Percentiles rank a stretch among this genome's conserved stretches.
These are phyloP conservation scores for Columbina picui DNA, from an alignment of 2,113 vertebrate genomes.

Conservation along the genomic window DNA sequence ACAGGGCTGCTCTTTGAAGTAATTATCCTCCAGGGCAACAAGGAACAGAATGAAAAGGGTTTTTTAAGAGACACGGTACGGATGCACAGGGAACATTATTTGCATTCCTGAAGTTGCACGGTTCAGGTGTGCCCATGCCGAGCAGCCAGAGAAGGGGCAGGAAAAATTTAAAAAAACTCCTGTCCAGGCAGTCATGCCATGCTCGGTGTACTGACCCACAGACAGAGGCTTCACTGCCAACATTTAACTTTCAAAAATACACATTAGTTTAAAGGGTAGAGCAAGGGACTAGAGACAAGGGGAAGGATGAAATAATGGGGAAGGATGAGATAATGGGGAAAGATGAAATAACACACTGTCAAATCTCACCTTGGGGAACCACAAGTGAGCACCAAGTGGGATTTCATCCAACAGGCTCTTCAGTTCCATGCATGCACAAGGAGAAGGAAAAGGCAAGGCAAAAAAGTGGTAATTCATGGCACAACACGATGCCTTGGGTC, in stretches of 20 bases:
- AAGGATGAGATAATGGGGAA: not conserved
- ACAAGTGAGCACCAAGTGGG: fast-evolving
- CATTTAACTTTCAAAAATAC: not conserved
- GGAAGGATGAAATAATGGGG: fast-evolving
- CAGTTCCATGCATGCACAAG: not conserved
- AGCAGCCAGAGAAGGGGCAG: not conserved
- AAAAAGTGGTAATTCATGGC: not conserved
- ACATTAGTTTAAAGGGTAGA: fast-evolving
- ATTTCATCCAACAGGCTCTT: not conserved
- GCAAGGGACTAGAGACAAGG: not conserved
- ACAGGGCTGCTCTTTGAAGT: constrained; percentile 70
- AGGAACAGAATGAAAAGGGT: constrained; percentile 66
- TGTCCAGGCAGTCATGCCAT: fast-evolving
- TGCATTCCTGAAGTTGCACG: constrained; percentile 48
- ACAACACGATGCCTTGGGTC: not conserved
- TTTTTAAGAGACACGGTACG: constrained; percentile 44
- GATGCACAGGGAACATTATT: constrained; percentile 31
- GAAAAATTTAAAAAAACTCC: not conserved
- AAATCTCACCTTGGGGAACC: not conserved
- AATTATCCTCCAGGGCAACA: constrained; percentile 74
- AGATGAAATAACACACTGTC: not conserved
- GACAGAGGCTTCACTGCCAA: not conserved
- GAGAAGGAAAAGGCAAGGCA: not conserved
- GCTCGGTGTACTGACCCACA: fast-evolving
- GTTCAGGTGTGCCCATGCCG: not conserved